Base-by-base conservation (phyloP, 2,113 vertebrate genomes). In the Gallinago paraguaiae region DNA sequence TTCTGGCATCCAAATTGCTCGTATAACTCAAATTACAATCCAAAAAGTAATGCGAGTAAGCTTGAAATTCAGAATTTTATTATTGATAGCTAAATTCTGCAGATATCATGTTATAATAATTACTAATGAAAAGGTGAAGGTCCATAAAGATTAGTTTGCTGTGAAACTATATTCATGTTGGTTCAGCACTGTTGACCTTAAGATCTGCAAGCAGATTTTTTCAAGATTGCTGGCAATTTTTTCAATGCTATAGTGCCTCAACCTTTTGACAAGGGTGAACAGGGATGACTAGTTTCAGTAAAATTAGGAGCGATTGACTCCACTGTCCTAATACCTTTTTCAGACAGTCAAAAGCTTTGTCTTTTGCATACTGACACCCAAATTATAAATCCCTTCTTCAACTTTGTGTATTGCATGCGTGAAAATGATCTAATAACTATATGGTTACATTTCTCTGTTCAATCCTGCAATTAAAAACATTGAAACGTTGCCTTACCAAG, bases 171-270 rank as follows among this genome's bases (percentile, higher is more conserved):
- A 37, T 54, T 77, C 30, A 30, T 69, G 5, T 43, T 80, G 15
- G 20, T 59, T 88, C 60, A 63, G 16, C 45, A 18, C 27, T n/a
- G 14, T 6, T 63, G 61, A 51, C 46, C 20, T 70, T 41, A 10
- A 56, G n/a, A 56, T 48, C 20, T 80, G 24, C 17, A 56, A 51
- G 54, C 23, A 74, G 17, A 31, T 72, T 88, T 76, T 75, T 80
- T 67, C 25, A 67, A 81, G 37, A 31, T 22, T n/a, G 10, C n/a
- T 79, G 45, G 22, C 27, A 88, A 17, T 37, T 87, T 57, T 70
- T 72, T 41, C 17, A 39, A 5, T 41, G 31, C 20, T 67, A 1
- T 37, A 1, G 0, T 28, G 65, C n/a, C 48, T 27, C 0, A 1
- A 10, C 20, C 17, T 69, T 82, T 77, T 63, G 25, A 51, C 19